Conservation (phyloP, 1,140 invertebrate genomes). For the Aphelenchoides fujianensis region DNA sequence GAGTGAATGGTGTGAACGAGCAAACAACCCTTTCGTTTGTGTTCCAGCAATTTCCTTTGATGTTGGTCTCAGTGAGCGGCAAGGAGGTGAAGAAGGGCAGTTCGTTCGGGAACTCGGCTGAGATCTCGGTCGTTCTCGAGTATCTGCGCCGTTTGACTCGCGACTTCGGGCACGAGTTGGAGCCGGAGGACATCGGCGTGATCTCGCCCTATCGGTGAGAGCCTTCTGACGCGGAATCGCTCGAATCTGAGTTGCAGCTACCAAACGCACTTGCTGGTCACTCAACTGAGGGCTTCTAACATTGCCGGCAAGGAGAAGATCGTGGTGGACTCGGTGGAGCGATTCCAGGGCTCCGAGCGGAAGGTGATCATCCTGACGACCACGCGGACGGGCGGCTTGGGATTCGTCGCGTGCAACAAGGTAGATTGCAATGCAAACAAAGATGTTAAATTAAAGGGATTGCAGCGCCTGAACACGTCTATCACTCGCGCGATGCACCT, state of each 20-base stretch:
- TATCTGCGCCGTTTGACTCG: background rate
- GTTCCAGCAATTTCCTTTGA: constrained; percentile 7
- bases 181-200: constrained; percentile 4
- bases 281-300: background rate
- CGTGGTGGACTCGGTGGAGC: background rate
- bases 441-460: too few relatives aligned
- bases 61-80: constrained; percentile 6
- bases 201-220: constrained; percentile 6
- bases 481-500: constrained; percentile 15
- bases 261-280: constrained; percentile 3
- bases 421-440: background rate
- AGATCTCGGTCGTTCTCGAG: background rate
- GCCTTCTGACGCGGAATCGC: too few relatives aligned
- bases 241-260: too few relatives aligned
- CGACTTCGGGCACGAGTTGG: background rate
- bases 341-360: constrained; percentile 16
- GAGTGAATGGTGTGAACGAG: too few relatives aligned
- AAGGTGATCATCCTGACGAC: constrained; percentile 11
- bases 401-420: constrained; percentile 9
- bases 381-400: background rate
- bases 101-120: constrained; percentile 3
- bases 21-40: background rate
- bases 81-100: background rate
- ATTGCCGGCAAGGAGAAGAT: constrained; percentile 11
- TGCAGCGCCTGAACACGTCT: constrained; percentile 11